phyloP scores from a whole-genome alignment of 35 echinoderm and acorn worm genomes.

The Acanthaster planci region DNA sequence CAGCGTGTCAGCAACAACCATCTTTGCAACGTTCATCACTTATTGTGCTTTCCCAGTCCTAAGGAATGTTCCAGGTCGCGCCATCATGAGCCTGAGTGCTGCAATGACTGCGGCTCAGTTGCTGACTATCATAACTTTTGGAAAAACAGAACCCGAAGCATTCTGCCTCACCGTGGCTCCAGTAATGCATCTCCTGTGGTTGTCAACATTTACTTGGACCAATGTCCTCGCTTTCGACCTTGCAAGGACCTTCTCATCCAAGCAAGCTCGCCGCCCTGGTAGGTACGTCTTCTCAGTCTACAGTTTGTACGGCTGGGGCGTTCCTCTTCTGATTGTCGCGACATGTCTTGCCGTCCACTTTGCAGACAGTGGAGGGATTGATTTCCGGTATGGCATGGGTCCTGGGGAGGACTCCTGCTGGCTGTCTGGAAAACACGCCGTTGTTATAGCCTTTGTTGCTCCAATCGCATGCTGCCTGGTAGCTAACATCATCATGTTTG shows the following conservation, averaged over 20 bases:
- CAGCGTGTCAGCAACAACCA: constrained; percentile 5
- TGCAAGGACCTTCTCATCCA: constrained; percentile 8
- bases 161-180: constrained; percentile 33
- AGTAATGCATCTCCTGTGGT: constrained; percentile 37
- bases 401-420: constrained; percentile 13
- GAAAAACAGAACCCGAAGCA: background rate
- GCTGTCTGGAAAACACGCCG: constrained; percentile 2
- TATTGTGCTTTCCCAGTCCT: constrained; percentile 32
- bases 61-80: constrained; percentile 43
- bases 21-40: constrained; percentile 25
- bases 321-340: constrained; percentile 41
- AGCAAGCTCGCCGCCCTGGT: background rate
- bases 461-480: constrained; percentile 20
- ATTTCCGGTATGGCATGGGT: constrained; percentile 29
- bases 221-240: constrained; percentile 64
- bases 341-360: constrained; percentile 25
- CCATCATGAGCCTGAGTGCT: constrained; percentile 27
- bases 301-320: constrained; percentile 50
- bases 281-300: constrained; percentile 9
- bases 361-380: background rate
- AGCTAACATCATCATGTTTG: constrained; percentile 19
- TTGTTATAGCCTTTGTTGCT: constrained; percentile 20
- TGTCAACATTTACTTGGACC: constrained; percentile 42
- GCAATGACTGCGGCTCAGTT: constrained; percentile 34
- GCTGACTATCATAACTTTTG: constrained; percentile 4